Evolutionary conservation across 2,888 invertebrate species (phyloP).

Genomic region (Ichneumon xanthorius): DNA sequence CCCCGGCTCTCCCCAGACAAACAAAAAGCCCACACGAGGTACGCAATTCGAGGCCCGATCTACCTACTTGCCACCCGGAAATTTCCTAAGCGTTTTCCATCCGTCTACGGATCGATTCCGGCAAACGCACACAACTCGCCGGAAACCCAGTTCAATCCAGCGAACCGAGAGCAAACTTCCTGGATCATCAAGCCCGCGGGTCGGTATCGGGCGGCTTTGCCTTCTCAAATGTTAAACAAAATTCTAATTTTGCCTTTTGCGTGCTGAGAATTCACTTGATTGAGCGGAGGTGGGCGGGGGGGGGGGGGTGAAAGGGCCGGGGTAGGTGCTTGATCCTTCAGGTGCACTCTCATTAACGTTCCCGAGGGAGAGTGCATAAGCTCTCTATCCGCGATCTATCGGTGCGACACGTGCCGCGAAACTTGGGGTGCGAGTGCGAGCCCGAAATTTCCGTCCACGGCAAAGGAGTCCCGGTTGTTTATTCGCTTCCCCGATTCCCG

Average conservation of each 20-base stretch:
- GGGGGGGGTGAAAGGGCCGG: neutral
- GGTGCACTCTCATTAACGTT: slow-evolving; percentile 40
- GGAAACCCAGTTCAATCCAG: neutral
- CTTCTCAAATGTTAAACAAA: slow-evolving; percentile 44
- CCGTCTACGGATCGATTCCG: neutral
- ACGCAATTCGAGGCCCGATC: neutral
- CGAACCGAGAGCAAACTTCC: neutral
- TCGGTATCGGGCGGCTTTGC: slow-evolving; percentile 13
- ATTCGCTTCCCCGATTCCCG: slow-evolving; percentile 22
- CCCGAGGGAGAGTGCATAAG: neutral
- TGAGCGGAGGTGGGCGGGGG: neutral
- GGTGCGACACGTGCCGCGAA: slow-evolving; percentile 13
- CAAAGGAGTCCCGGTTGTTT: slow-evolving; percentile 47
- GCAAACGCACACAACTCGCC: neutral
- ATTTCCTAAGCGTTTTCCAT: neutral
- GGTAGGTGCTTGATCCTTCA: neutral
- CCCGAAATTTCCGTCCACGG: slow-evolving; percentile 25
- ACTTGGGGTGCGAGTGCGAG: neutral
- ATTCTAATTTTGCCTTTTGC: slow-evolving; percentile 42
- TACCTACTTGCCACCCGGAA: neutral
- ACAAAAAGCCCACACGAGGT: neutral
- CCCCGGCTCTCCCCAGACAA: neutral
- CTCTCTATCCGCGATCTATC: slow-evolving; percentile 2
- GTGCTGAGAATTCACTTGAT: slow-evolving; percentile 32
- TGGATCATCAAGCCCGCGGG: slow-evolving; percentile 1